Evolutionary conservation across 2,113 vertebrate genomes (phyloP).

Genomic region (Vulpes ferrilata): DNA sequence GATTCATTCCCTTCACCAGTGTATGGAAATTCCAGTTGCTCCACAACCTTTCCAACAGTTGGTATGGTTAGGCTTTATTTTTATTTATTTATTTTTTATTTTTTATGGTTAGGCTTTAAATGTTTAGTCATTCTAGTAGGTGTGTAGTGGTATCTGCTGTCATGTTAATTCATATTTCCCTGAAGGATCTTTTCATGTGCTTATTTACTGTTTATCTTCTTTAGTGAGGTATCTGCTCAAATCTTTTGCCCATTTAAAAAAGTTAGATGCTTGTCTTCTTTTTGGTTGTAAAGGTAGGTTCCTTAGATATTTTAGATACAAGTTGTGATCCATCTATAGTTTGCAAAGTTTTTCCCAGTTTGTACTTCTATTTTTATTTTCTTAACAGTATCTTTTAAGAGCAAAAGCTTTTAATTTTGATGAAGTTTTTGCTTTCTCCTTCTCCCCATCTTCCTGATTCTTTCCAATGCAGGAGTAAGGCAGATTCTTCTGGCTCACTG

Average conservation of each 20-base stretch:
- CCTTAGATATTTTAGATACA: not conserved
- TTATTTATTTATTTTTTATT: too few species aligned
- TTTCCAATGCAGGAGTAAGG: not conserved
- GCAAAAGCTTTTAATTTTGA: not conserved
- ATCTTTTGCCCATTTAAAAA: not conserved
- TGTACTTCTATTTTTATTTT: conserved; percentile 46
- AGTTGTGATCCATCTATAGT: not conserved
- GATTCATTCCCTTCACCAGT: not conserved
- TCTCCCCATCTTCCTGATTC: not conserved
- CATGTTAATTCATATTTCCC: not conserved
- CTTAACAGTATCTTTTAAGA: not conserved
- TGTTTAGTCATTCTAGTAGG: not conserved
- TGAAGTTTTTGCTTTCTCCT: not conserved
- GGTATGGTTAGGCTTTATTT: not conserved
- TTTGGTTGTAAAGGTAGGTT: not conserved
- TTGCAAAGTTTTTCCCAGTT: not conserved
- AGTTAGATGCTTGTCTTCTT: not conserved
- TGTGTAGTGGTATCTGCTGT: not conserved
- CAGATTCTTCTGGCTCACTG: not conserved
- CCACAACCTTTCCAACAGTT: not conserved
- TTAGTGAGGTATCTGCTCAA: not conserved
- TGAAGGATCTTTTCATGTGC: not conserved
- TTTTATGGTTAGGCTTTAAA: not conserved
- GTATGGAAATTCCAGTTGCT: not conserved
- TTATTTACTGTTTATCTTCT: not conserved